Evolutionary conservation across 2,113 vertebrate species (phyloP).

Genomic region (Coracopsis vasa): DNA sequence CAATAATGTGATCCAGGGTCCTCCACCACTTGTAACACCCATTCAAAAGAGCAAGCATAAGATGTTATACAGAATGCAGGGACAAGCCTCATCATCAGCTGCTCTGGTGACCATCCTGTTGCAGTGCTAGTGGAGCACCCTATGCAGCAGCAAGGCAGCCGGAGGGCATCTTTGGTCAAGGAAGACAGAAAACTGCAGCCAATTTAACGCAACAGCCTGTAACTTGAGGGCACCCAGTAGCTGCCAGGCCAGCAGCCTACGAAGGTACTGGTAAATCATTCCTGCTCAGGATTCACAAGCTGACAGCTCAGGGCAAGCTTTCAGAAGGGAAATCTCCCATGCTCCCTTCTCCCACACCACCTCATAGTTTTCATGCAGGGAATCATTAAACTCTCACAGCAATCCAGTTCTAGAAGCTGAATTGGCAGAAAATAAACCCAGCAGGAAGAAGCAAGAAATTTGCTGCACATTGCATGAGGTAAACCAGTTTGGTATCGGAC

Average conservation of each 20-base stretch:
- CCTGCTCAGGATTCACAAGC: not conserved
- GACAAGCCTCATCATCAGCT: not conserved
- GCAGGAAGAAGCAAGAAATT: not conserved
- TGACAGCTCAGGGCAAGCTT: not conserved
- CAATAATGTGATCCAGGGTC: not conserved
- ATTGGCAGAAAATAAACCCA: not conserved
- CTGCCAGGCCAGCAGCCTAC: not conserved
- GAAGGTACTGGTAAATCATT: not conserved
- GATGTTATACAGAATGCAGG: not conserved
- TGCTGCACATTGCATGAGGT: not conserved
- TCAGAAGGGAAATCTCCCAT: not conserved
- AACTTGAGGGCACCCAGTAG: not conserved
- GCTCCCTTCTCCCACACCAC: not conserved
- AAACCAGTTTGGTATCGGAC: not conserved
- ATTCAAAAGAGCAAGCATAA: not conserved
- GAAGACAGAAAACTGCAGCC: not conserved
- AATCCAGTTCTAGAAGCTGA: not conserved
- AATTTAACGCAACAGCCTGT: not conserved
- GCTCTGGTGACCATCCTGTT: rapidly evolving
- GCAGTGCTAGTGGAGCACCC: not conserved
- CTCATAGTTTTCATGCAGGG: not conserved
- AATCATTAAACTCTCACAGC: not conserved
- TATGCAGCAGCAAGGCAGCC: not conserved
- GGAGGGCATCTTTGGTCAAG: rapidly evolving
- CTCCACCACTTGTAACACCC: not conserved